Base-by-base conservation (phyloP, 2,797 vertebrate species). In the Sphaeramia orbicularis region DNA sequence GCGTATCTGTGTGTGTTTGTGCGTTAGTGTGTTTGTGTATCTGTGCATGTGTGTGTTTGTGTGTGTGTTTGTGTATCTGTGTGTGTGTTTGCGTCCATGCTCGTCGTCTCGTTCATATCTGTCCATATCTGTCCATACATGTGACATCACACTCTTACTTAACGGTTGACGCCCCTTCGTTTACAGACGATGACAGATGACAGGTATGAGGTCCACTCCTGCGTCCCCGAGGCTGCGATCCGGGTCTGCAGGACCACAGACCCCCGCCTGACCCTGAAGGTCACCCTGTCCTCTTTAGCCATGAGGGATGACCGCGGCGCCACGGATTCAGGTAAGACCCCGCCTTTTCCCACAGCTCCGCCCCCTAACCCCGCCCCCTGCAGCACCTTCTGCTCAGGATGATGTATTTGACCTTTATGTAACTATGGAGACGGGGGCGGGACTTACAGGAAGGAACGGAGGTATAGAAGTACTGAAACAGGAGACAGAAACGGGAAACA, bases 161-260 rank as follows among this genome's bases (percentile, higher is more conserved):
- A 76, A 82, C 36, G 0, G 12, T 30, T 57, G n/a, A n/a, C n/a
- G n/a, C n/a, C n/a, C n/a, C 40, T 21, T 89, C 50, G 47, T 84
- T 94, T 95, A 83, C 92, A 98, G 96, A 96, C 95, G 83, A 93
- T 97, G 88, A 96, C 96, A 48, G 95, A 96, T 87, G 96, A 97
- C 79, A 92, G 91, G 52, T 96, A 96, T 66, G 93, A 96, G 57
- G 95, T 98, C 90, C 93, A 94, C 80, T 94, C 95, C 10, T 93
- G 93, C 74, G 78, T 94, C 56, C 89, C 95, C 15, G 96, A 98
- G 74, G 96, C 96, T 10, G 95, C 96, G 87, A 94, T 98, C 91
- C 78, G 91, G 80, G 95, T 98, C 81, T 93, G 78, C 90, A 96
- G 93, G 90, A 91, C 94, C 87, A 96, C 92, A 89, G 94, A 95